Percentiles rank a stretch among this genome's conserved stretches.
These are phyloP conservation scores for Zosterops borbonicus DNA, from an alignment of 2,113 vertebrate species.

Conservation along the genomic window DNA sequence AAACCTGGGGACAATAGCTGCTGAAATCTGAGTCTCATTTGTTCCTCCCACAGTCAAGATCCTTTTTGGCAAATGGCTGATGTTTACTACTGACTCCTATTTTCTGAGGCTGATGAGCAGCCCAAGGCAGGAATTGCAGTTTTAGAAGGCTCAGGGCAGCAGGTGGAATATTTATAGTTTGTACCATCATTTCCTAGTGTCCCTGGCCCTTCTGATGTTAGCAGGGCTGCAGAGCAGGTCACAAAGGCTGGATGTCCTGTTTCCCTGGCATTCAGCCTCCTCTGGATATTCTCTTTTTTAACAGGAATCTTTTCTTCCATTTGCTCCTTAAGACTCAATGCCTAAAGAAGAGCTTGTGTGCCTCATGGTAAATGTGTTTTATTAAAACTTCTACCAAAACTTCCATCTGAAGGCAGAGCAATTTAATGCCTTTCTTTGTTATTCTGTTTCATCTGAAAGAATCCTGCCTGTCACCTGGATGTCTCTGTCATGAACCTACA, in stretches of 20 bases:
- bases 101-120: background rate
- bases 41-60: background rate
- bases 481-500: background rate
- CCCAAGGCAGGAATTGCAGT: background rate
- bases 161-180: slow-evolving; percentile 10
- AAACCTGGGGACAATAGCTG: background rate
- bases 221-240: background rate
- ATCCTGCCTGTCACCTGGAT: background rate
- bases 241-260: background rate
- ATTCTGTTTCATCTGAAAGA: background rate
- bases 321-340: background rate
- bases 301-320: background rate
- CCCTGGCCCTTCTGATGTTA: background rate
- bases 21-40: background rate
- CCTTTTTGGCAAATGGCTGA: background rate
- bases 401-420: background rate
- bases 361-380: background rate
- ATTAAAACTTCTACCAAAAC: background rate
- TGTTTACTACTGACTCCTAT: background rate
- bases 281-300: background rate
- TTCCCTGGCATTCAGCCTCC: background rate
- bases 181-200: background rate
- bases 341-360: background rate
- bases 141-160: background rate
- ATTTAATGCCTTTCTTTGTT: background rate